Evolutionary conservation across 92 coral and sea anemone genomes (phyloP).

Genomic region (Diadumene lineata): DNA sequence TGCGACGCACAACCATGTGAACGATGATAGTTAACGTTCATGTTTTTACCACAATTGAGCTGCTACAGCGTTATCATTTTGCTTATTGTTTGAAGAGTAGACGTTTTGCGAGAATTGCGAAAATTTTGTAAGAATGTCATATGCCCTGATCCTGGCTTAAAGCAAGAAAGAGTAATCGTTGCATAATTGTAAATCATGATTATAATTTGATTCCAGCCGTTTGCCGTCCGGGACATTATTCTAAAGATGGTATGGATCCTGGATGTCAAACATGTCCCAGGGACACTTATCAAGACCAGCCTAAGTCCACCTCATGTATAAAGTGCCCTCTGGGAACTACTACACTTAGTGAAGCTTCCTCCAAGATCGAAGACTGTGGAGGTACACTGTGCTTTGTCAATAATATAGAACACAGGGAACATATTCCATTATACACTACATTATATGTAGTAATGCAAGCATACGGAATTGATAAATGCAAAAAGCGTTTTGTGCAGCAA

Average conservation of each 20-base stretch:
- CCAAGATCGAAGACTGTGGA: constrained; percentile 48
- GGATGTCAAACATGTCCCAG: constrained; percentile 74
- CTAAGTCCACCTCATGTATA: constrained; percentile 51
- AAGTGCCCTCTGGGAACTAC: constrained; percentile 73
- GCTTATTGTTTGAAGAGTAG: too few relatives aligned
- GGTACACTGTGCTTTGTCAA: constrained; percentile 20
- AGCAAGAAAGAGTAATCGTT: too few relatives aligned
- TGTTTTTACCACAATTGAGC: too few relatives aligned
- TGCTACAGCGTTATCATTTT: too few relatives aligned
- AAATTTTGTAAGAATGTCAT: too few relatives aligned
- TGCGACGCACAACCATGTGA: too few relatives aligned
- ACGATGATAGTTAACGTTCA: too few relatives aligned
- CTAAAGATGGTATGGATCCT: constrained; percentile 80
- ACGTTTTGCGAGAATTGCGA: too few relatives aligned
- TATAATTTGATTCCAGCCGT: constrained; percentile 54
- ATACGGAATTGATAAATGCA: background rate
- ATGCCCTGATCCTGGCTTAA: too few relatives aligned
- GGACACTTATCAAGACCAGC: constrained; percentile 65
- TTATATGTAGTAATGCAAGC: background rate
- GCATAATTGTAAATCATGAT: too few relatives aligned
- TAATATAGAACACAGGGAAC: background rate
- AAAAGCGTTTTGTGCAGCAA: background rate
- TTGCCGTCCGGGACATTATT: constrained; percentile 72
- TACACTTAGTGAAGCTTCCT: constrained; percentile 41
- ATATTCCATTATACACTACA: background rate